Base-by-base conservation (phyloP, 2,888 invertebrate species). In the Oxyteleia sp. region DNA sequence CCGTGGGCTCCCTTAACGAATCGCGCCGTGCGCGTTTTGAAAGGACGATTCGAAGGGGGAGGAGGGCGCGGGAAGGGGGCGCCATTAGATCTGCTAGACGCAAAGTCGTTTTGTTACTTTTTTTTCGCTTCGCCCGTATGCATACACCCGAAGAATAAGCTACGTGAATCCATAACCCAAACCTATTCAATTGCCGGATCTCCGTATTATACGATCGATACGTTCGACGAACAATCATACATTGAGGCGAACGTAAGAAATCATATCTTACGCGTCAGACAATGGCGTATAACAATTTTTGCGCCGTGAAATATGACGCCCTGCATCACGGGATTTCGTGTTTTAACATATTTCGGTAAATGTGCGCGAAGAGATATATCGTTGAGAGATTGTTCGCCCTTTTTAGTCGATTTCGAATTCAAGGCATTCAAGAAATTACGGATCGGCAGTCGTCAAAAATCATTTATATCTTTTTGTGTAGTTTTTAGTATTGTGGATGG, bases 21-120 rank as follows among this genome's bases (percentile, higher is more conserved):
- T 85, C 80, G 84, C 79, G 82, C 76, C 61, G 68, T 84, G 75
- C 87, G 53, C 53, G 47, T 26, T 88, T 88, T 88, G 84, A 88
- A 88, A 88, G 75, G 84, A 85, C 85, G 81, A 71, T 18, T 38
- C 49, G 13, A 5, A 5, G 10, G 13, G 75, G 76, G 82, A 78
- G 85, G 84, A 72, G 66, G 74, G n/a, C 35, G 45, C 55, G 61
- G 55, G 55, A 63, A 69, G 59, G 81, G 83, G 82, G 78, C 84
- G 81, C 85, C 88, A 89, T 90, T 89, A 89, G 90, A 89, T 88
- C 88, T 83, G 86, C 88, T 85, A 85, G 88, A 87, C 88, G 89
- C 87, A 87, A 90, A 90, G 90, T 90, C 89, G 91, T 90, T 91
- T 90, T 90, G 90, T 90, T 90, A 85, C 89, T 88, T 90, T 90